Base-by-base conservation (phyloP, 2,113 vertebrate genomes). In the Coracopsis vasa region DNA sequence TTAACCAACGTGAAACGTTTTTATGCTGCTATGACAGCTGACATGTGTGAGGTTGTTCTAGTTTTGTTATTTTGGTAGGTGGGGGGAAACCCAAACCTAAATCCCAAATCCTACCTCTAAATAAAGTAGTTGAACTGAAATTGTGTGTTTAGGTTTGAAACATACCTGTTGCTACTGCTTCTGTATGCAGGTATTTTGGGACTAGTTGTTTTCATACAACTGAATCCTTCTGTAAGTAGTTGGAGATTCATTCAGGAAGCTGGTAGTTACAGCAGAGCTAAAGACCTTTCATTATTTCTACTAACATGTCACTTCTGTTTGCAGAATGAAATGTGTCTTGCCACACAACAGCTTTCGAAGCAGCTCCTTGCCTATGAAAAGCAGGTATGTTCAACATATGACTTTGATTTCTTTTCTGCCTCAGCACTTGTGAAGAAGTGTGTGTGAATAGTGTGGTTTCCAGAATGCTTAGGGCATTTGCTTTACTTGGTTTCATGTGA, bases 301-400 rank as follows among this genome's bases (percentile, higher is more conserved):
- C 53, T 82, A 77, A 93, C 28, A 14, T 67, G 33, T 80, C 44
- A 79, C 77, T 96, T 95, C 64, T 91, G 15, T 90, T 95, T 95
- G 31, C 97, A 99, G 99, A 99, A 99, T 95, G 99, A 99, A 96
- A 99, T 99, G 99, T 99, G 99, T 90, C 97, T 99, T 97, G 99
- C 99, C 86, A 99, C 99, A 9, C 99, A 99, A 42, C 99, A 99
- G 96, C 99, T 99, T 70, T 99, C 99, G 1, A 98, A 97, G 94
- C 99, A 99, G 78, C 98, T 99, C 21, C 98, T 99, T 97, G 98
- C 98, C 3, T 99, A 99, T 90, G 99, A 99, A 94, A 99, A 99
- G 81, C 99, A 99, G 98, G 99, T 99, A 98, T 93, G 80, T 21
- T 23, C 42, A 67, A 27, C 60, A 13, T 21, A 11, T 13, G 35